Evolutionary conservation across 2,888 invertebrate genomes (phyloP), one percentile per base, ranked within the genome.

Genomic region (Dolomedes plantarius): DNA sequence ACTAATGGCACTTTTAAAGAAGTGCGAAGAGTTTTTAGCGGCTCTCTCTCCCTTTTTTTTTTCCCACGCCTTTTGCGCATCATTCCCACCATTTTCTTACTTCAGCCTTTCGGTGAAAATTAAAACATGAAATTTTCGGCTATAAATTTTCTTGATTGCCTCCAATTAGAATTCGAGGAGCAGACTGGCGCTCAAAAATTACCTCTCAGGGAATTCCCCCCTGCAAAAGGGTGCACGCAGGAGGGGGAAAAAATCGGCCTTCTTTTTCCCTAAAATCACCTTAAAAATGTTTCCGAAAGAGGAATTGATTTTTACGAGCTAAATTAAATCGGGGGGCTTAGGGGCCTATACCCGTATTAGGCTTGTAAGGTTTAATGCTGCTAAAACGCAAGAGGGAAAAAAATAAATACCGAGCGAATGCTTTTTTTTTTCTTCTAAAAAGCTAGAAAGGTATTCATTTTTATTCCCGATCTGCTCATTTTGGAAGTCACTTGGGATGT

Each of bases 111-210:
- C 75, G 62, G 69, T 69, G 81, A 69, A 75, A 81, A 81, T 81
- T 81, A 81, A 81, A 81, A 75, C 81, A 69, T 75, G 81, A 81
- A 75, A 81, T 81, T 81, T 75, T 75, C 56, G 11, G 81, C 81
- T 69, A 81, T 81, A 81, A 81, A 81, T 81, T 81, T n/a, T n/a
- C n/a, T 46, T 71, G 82, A 82, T 82, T 82, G 82, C 82, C 64
- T 29, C 82, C 82, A 82, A 82, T 82, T 82, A 82, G 75, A 82
- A 82, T 71, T 28, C 62, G 71, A 82, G 76, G 74, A n/a, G n/a
- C n/a, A n/a, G n/a, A n/a, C n/a, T n/a, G 31, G 13, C 69, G 23
- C 39, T 36, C 64, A 76, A 82, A 82, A 76, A 82, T 82, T 75
- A 50, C 76, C 46, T 76, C 82, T 19, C 19, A 29, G 81, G 81